These are phyloP conservation scores for Diarsia rubi DNA, from an alignment of 2,888 invertebrate genomes.

Conservation along the genomic window DNA sequence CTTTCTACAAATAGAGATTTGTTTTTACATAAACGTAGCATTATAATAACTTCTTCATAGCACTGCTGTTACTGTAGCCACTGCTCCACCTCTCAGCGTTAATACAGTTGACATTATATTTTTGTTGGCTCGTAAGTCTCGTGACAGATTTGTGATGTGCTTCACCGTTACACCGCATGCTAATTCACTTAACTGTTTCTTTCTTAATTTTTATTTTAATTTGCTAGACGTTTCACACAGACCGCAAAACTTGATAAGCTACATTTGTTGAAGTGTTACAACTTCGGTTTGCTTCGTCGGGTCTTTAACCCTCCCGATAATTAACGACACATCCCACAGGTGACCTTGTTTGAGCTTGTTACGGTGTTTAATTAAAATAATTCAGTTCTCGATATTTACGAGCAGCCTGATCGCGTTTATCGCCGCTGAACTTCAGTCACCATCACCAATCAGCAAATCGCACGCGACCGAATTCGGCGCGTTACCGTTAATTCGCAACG, in stretches of 20 bases:
- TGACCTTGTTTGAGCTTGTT: slow-evolving; percentile 38
- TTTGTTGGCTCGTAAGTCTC: slow-evolving; percentile 68
- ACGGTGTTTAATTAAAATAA: slow-evolving; percentile 50
- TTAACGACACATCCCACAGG: slow-evolving; percentile 32
- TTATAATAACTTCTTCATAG: slow-evolving; percentile 16
- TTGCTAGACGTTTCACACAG: slow-evolving; percentile 53
- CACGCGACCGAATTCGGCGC: slow-evolving; percentile 81
- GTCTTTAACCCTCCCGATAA: slow-evolving; percentile 23
- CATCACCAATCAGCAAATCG: slow-evolving; percentile 59
- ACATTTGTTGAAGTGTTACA: slow-evolving; percentile 47
- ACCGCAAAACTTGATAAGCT: slow-evolving; percentile 49
- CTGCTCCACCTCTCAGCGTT: slow-evolving; percentile 45
- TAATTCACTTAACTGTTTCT: slow-evolving; percentile 72
- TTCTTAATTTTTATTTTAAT: slow-evolving; percentile 58
- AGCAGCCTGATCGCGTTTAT: slow-evolving; percentile 44
- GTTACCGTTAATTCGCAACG: slow-evolving; percentile 83
- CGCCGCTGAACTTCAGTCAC: slow-evolving; percentile 58
- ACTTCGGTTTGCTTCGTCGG: slow-evolving; percentile 10
- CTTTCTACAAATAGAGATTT: too few species aligned
- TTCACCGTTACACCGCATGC: slow-evolving; percentile 73
- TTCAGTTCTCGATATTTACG: slow-evolving; percentile 39
- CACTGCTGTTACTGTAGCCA: slow-evolving; percentile 29
- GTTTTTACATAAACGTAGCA: background rate
- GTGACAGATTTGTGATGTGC: slow-evolving; percentile 73
- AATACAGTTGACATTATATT: slow-evolving; percentile 77